phyloP scores from a whole-genome alignment of 2,888 invertebrate species.

The Saturnia japonica region DNA sequence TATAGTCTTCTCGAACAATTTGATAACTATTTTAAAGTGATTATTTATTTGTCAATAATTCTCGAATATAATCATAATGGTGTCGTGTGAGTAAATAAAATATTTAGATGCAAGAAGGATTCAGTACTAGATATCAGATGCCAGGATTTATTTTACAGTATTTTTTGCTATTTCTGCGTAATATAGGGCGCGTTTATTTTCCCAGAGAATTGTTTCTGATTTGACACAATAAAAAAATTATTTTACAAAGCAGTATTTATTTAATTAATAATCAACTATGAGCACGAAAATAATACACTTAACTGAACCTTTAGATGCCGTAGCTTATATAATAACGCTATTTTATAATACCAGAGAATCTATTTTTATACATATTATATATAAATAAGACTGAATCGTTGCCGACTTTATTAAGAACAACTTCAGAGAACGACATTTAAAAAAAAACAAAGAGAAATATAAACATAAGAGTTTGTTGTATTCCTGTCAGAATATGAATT shows the following conservation, averaged over 20 bases:
- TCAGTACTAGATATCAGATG: not conserved
- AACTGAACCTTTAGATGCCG: not conserved
- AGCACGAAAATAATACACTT: not conserved
- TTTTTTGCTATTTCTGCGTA: not conserved
- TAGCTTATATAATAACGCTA: not conserved
- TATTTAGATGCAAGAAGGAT: not conserved
- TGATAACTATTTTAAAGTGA: not conserved
- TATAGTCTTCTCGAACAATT: not conserved
- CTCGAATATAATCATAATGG: not conserved
- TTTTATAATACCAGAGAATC: too few species aligned
- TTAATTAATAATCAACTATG: too few species aligned
- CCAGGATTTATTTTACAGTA: not conserved
- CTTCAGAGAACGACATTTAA: slow-evolving; percentile 5
- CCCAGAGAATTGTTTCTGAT: not conserved
- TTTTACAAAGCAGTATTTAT: too few species aligned
- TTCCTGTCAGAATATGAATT: slow-evolving; percentile 12
- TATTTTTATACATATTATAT: not conserved
- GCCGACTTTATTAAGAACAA: not conserved
- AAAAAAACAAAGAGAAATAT: slow-evolving; percentile 3
- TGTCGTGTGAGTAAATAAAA: too few species aligned
- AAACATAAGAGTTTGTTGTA: not conserved
- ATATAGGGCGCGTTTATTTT: not conserved
- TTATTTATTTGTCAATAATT: not conserved
- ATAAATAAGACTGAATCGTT: not conserved
- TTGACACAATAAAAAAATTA: too few species aligned